Base-by-base conservation (phyloP, 1,140 invertebrate genomes). In the Anastatus disparis region DNA sequence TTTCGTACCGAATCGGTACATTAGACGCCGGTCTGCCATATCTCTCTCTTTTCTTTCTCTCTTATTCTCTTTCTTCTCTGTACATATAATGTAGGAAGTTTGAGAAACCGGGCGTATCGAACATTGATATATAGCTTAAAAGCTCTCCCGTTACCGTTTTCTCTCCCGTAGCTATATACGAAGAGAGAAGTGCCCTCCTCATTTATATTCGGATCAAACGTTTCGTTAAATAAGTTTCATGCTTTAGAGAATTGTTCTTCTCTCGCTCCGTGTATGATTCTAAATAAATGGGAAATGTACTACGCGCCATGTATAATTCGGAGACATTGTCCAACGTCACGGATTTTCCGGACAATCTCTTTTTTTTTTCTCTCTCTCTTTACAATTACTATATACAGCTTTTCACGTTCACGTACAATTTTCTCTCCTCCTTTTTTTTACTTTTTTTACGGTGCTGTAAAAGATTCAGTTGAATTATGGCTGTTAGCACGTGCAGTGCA, bases 151-250 rank as follows among this genome's bases (percentile, higher is more conserved):
- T n/a, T n/a, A 38, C 35, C 6, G 6, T 38, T 38, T 46, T n/a
- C 9, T 46, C 42, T 15, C 3, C 7, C 42, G 48, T 22, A 15
- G 48, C 9, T 24, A n/a, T n/a, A n/a, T n/a, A n/a, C n/a, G n/a
- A n/a, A n/a, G n/a, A n/a, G n/a, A n/a, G n/a, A n/a, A n/a, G n/a
- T 35, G 29, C 17, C 55, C 4, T 13, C 1, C 58, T 61, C 58
- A 46, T 46, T 22, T 61, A 61, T 61, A 61, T 44, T 61, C 58
- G 58, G 38, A 10, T 26, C 22, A 61, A 44, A 44, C 38, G 15
- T 40, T 38, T 42, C 31, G 55, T 42, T 40, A 40, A 59, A 59
- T 59, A 55, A 29, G 52, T 55, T 55, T 55, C 52, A 35, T 35
- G 52, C 52, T 58, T n/a, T 58, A 31, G 55, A 29, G 29, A 20